Conservation (phyloP, 2,888 invertebrate genomes). For the Catocala fraxini region DNA sequence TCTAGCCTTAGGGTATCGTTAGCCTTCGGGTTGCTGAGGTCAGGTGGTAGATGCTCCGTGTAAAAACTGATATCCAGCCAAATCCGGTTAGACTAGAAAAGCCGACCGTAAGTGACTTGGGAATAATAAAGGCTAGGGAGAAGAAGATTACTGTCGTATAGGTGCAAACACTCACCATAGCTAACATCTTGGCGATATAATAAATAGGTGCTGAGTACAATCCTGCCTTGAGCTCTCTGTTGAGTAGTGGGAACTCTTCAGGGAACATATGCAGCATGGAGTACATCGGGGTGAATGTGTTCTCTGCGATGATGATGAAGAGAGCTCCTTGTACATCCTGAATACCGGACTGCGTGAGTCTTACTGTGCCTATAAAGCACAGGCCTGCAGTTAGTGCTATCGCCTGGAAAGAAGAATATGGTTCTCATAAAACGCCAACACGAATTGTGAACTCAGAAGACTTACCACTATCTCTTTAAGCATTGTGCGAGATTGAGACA, state of each 20-base stretch:
- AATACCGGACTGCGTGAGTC: conserved; percentile 92
- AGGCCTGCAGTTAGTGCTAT: conserved; percentile 93
- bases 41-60: too few relatives aligned
- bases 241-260: conserved; percentile 92
- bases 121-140: too few relatives aligned
- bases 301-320: conserved; percentile 96
- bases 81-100: too few relatives aligned
- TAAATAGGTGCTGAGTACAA: conserved; percentile 94
- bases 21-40: too few relatives aligned
- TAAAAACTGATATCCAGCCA: too few relatives aligned
- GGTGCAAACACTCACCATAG: conserved; percentile 88
- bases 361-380: conserved; percentile 93
- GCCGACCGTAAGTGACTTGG: too few relatives aligned
- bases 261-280: conserved; percentile 95
- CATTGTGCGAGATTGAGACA: too few relatives aligned
- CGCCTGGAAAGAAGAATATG: conserved; percentile 70
- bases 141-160: too few relatives aligned
- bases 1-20: too few relatives aligned
- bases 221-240: conserved; percentile 94
- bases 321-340: conserved; percentile 96
- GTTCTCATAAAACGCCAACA: too few relatives aligned
- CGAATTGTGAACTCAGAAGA: too few relatives aligned
- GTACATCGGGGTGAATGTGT: conserved; percentile 97
- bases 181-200: conserved; percentile 92
- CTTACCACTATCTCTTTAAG: too few relatives aligned